These are phyloP conservation scores for Pangasianodon gigas DNA, from an alignment of 2,113 vertebrate genomes.

Conservation along the genomic window DNA sequence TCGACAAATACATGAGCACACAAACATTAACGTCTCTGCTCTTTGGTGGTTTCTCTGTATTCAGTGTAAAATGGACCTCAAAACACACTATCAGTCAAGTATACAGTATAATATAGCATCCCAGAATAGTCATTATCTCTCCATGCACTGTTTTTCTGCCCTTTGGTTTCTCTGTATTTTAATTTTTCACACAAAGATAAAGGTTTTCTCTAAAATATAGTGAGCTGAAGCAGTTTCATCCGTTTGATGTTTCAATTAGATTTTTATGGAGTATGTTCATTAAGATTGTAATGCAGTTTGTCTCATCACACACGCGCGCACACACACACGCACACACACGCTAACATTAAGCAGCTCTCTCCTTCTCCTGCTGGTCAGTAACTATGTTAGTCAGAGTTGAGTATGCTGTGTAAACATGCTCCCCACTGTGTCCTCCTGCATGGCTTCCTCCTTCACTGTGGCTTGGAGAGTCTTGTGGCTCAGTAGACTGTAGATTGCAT, in stretches of 20 bases:
- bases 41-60: conserved; percentile 22
- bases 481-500: conserved; percentile 47
- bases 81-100: neutral
- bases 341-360: conserved; percentile 22
- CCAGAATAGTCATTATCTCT: conserved; percentile 15
- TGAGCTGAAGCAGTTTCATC: conserved; percentile 1
- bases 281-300: conserved; percentile 43
- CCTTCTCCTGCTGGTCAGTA: conserved; percentile 59
- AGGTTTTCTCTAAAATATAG: neutral
- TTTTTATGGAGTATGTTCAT: conserved; percentile 14
- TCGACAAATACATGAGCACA: conserved; percentile 15
- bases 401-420: neutral
- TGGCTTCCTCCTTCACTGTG: conserved; percentile 43
- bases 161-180: neutral
- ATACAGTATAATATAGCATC: conserved; percentile 3
- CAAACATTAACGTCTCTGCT: conserved; percentile 27
- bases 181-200: conserved; percentile 3
- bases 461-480: conserved; percentile 19
- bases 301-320: conserved; percentile 46
- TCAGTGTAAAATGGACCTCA: conserved; percentile 18
- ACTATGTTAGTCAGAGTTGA: conserved; percentile 35
- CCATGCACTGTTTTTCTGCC: conserved; percentile 12
- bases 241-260: neutral
- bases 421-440: conserved; percentile 39
- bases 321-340: conserved; percentile 15